Evolutionary conservation across 2,797 vertebrate genomes (phyloP), one percentile per base, ranked within the genome.

Genomic region (Antennarius maculatus): DNA sequence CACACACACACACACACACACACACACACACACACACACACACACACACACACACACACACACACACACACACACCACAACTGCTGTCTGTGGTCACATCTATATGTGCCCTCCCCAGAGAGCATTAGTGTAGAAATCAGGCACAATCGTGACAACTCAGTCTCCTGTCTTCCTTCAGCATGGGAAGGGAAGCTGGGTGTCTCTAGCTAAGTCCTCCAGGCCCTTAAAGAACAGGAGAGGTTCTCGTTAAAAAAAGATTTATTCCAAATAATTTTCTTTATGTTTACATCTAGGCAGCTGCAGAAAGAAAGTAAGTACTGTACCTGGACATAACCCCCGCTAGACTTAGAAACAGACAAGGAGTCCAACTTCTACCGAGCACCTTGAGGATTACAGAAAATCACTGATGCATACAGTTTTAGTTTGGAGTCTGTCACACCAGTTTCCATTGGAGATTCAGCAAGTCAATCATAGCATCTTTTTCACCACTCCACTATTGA

Each of bases 11-110:
- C 23, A 23, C 23, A 23, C 2, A 23, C 23, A 23, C 23, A 23
- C 23, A 23, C 23, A 23, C 23, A 23, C 23, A 23, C 23, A 23
- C 23, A 23, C 23, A 23, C 23, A 23, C 23, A 23, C 23, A 23
- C 23, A 23, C 23, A 23, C 23, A 23, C 23, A 23, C 23, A 23
- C 23, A 23, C 23, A 23, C 23, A 23, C 23, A 23, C 23, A 23
- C 23, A 23, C 23, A 23, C 23, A 23, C 23, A 23, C n/a, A n/a
- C n/a, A n/a, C n/a, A n/a, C n/a, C n/a, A n/a, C 63, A 80, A 47
- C n/a, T 34, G 42, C 49, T 47, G 68, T 64, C 77, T 61, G 72
- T 57, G 42, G 51, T 50, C 67, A 55, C 54, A 42, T 59, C 66
- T 75, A 49, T 41, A 43, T n/a, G 17, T 16, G 18, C 6, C 1